Percentiles rank a stretch among this genome's conserved stretches.
phyloP scores from a whole-genome alignment of 2,797 vertebrate species.

The Enteromius anoplus region DNA sequence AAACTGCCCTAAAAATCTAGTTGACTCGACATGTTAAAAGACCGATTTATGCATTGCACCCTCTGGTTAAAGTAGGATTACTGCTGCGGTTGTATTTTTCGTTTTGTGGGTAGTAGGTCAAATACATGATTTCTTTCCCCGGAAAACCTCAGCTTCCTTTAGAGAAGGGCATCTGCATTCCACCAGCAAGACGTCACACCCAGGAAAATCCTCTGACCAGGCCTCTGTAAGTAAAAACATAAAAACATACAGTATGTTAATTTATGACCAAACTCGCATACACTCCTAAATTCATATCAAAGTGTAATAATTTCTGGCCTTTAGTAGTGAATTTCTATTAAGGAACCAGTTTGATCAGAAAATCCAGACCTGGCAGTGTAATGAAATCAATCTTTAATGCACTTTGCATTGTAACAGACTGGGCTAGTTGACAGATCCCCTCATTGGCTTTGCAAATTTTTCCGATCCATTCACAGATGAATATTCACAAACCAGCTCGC shows the following conservation, averaged over 20 bases:
- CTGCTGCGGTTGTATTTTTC: slow-evolving; percentile 52
- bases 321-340: slow-evolving; percentile 20
- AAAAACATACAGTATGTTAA: slow-evolving; percentile 65
- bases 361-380: slow-evolving; percentile 1
- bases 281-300: background rate
- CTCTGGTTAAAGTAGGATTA: slow-evolving; percentile 36
- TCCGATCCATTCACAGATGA: slow-evolving; percentile 47
- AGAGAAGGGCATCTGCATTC: slow-evolving; percentile 65
- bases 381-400: slow-evolving; percentile 42
- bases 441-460: slow-evolving; percentile 54
- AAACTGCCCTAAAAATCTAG: slow-evolving; percentile 48
- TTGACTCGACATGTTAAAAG: slow-evolving; percentile 52
- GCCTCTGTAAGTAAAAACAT: slow-evolving; percentile 73
- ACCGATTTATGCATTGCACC: slow-evolving; percentile 34
- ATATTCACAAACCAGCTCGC: slow-evolving; percentile 44
- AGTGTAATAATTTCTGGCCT: slow-evolving; percentile 1
- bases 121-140: slow-evolving; percentile 57
- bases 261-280: slow-evolving; percentile 31
- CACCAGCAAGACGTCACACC: slow-evolving; percentile 65
- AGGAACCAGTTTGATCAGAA: slow-evolving; percentile 24
- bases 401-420: slow-evolving; percentile 44
- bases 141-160: slow-evolving; percentile 59
- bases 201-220: slow-evolving; percentile 69
- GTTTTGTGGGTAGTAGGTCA: slow-evolving; percentile 63
- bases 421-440: slow-evolving; percentile 45